Conservation (phyloP, 2,888 invertebrate genomes). For the Steinernema hermaphroditum region DNA sequence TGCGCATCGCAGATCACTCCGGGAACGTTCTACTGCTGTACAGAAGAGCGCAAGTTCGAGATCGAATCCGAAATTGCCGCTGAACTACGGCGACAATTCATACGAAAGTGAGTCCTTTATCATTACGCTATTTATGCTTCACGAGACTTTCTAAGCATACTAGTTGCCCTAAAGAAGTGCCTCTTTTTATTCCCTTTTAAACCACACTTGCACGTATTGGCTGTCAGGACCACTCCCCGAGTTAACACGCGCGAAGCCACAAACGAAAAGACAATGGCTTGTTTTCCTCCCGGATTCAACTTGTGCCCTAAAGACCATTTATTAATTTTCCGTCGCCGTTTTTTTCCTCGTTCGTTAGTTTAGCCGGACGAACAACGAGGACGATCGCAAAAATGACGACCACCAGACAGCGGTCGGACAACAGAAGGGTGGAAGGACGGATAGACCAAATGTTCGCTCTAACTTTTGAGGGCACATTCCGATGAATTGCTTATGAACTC, state of each 20-base stretch:
- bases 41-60: constrained; percentile 33
- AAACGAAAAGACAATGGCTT: constrained; percentile 1
- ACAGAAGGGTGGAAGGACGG: background rate
- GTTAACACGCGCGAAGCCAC: background rate
- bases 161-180: too few species aligned
- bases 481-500: background rate
- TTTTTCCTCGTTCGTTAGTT: constrained; percentile 18
- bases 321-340: constrained; percentile 22
- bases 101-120: constrained; percentile 41
- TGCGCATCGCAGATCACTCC: constrained; percentile 43
- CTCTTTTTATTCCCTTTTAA: too few species aligned
- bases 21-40: constrained; percentile 45
- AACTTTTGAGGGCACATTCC: background rate
- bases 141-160: too few species aligned
- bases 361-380: background rate
- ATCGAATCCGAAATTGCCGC: constrained; percentile 38
- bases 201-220: too few species aligned
- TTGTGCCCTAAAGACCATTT: constrained; percentile 24
- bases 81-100: constrained; percentile 37
- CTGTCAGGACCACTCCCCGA: too few species aligned
- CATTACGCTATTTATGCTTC: too few species aligned
- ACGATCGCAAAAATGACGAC: background rate
- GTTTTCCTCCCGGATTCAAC: constrained; percentile 15
- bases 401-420: background rate
- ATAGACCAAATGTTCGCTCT: background rate